A percentile compares a stretch with the other conserved stretches of the same genome.
Conservation (phyloP, 1,140 invertebrate genomes). For the Trinorchestia longiramus region DNA sequence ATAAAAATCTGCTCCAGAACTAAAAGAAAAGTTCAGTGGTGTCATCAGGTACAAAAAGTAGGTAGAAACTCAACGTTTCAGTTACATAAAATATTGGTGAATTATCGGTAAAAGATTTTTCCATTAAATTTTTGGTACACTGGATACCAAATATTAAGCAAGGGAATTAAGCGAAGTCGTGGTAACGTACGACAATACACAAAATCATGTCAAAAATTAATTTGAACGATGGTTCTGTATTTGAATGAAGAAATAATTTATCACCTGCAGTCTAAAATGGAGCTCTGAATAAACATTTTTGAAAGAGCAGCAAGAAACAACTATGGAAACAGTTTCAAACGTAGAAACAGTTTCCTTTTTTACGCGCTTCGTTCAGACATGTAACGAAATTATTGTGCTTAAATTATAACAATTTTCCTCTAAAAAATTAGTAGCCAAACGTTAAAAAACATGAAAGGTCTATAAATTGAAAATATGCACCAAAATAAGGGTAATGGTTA, state of each 20-base stretch:
- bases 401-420: neutral
- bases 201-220: neutral
- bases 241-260: neutral
- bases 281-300: neutral
- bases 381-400: neutral
- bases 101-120: neutral
- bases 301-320: neutral
- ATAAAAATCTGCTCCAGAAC: constrained; percentile 21
- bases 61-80: neutral
- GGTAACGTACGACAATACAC: neutral
- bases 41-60: constrained; percentile 37
- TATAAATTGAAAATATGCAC: neutral
- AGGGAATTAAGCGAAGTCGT: neutral
- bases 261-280: neutral
- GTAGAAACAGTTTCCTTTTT: neutral
- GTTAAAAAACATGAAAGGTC: neutral
- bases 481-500: neutral
- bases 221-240: too few species aligned
- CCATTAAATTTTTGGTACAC: neutral
- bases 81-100: neutral
- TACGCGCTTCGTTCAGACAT: neutral
- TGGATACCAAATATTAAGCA: too few species aligned
- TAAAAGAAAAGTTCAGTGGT: constrained; percentile 14
- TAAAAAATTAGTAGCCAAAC: neutral
- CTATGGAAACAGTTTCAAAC: neutral